Base-by-base conservation (phyloP, 1,140 invertebrate species). In the Scaptomyza pallida region DNA sequence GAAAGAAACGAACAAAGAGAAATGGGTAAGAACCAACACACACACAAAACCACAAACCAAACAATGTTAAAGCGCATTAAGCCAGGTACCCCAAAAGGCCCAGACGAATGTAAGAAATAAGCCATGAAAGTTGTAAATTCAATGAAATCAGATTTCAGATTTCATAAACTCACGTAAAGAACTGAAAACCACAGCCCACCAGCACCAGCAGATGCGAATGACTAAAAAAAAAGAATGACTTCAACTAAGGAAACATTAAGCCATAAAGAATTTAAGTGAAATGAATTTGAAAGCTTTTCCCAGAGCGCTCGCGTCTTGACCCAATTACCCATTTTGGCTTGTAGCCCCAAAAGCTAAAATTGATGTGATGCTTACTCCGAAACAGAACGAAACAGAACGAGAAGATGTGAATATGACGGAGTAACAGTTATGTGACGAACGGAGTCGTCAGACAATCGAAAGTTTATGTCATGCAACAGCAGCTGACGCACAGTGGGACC, bases 391-490 rank as follows among this genome's bases (percentile, higher is more conserved):
- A 75, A 63, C 33, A 83, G 67, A 79, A 79, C 23, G 35, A 48
- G 51, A 71, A 67, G 48, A 56, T 63, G 23, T 40, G 35, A 40
- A 23, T 55, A 40, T 41, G 65, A 45, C 48, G 43, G 41, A 68
- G 78, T 64, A 78, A 88, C 82, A 75, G 82, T 88, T 88, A 88
- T 88, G 82, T 88, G 82, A 88, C 72, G 81, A 65, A 65, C 45
- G 15, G 26, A 56, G 82, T 61, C 82, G 82, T 61, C 82, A 88
- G 82, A 88, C 82, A 88, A 88, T 88, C 82, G 82, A 88, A 88
- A 88, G 82, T 88, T 88, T 88, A 88, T 88, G 82, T 88, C 82
- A 88, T 88, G 74, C 74, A 74, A 75, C 81, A 86, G 70, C 74
- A 47, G 17, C 64, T 47, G 35, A 10, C 30, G 47, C 48, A 64